These are phyloP conservation scores for Orchestes rusci DNA, from an alignment of 2,888 invertebrate species.

Conservation along the genomic window DNA sequence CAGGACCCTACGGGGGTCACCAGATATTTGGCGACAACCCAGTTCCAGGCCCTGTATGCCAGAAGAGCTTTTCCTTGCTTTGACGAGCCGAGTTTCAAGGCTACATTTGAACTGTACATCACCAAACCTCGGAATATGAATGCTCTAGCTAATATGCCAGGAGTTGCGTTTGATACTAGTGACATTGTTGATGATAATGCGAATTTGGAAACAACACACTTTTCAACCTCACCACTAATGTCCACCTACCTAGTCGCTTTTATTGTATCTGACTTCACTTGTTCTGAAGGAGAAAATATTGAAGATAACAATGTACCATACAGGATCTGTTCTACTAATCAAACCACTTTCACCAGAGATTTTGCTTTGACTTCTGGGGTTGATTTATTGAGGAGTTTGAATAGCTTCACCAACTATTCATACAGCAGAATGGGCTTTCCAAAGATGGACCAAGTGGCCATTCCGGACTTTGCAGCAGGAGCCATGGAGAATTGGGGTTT, in stretches of 20 bases:
- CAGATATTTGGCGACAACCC: constrained; percentile 28
- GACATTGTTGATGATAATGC: constrained; percentile 14
- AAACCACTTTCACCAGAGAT: constrained; percentile 16
- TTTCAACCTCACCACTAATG: constrained; percentile 22
- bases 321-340: constrained; percentile 25
- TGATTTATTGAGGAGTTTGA: constrained; percentile 21
- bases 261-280: constrained; percentile 28
- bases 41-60: constrained; percentile 28
- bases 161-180: constrained; percentile 2
- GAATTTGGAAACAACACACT: constrained; percentile 15
- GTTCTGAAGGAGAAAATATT: constrained; percentile 20
- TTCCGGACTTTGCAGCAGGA: constrained; percentile 76
- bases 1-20: constrained; percentile 10
- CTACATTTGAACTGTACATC: constrained; percentile 25
- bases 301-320: constrained; percentile 21
- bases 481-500: constrained; percentile 94
- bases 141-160: constrained; percentile 24
- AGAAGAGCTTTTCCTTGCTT: constrained; percentile 30
- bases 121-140: constrained; percentile 20
- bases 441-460: constrained; percentile 78
- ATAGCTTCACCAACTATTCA: constrained; percentile 49
- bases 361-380: constrained; percentile 26
- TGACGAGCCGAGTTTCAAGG: constrained; percentile 31
- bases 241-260: constrained; percentile 28
- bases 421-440: constrained; percentile 22